These are phyloP conservation scores for Galago senegalensis DNA, from an alignment of 2,797 vertebrate genomes.

Conservation along the genomic window DNA sequence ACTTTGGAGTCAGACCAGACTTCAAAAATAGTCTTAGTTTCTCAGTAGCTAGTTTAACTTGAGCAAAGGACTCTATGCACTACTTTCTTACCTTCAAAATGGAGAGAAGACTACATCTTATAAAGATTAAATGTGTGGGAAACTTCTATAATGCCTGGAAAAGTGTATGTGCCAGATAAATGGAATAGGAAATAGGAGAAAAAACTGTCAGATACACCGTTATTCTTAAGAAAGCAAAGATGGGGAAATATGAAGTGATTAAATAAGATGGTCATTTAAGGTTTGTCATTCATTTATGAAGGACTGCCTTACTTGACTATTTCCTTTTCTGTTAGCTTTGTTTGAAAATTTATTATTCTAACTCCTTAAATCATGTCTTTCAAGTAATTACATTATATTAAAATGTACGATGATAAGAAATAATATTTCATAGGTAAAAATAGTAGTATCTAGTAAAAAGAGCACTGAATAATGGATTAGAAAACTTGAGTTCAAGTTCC, in stretches of 20 bases:
- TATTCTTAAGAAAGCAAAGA: neutral
- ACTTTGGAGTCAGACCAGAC: constrained; percentile 16
- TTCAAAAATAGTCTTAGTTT: neutral
- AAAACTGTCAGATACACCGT: too few species aligned
- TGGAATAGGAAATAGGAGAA: too few species aligned
- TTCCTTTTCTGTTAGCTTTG: constrained; percentile 31
- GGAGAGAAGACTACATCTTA: neutral
- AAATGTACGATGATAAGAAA: constrained; percentile 23
- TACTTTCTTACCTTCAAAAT: constrained; percentile 23
- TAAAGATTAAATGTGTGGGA: neutral
- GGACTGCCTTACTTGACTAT: neutral
- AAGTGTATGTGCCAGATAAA: neutral
- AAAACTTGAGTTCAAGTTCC: neutral
- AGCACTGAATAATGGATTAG: neutral
- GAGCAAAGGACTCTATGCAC: neutral
- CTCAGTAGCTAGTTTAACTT: constrained; percentile 5
- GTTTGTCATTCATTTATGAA: constrained; percentile 41
- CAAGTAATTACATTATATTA: constrained; percentile 1
- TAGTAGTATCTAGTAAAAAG: neutral
- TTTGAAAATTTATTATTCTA: constrained; percentile 23
- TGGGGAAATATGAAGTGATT: neutral
- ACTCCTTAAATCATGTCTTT: constrained; percentile 12
- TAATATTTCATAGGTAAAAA: neutral
- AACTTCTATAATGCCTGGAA: neutral
- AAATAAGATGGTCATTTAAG: constrained; percentile 56